Conservation (phyloP, 2,797 vertebrate species). For the Melanotaenia boesemani region DNA sequence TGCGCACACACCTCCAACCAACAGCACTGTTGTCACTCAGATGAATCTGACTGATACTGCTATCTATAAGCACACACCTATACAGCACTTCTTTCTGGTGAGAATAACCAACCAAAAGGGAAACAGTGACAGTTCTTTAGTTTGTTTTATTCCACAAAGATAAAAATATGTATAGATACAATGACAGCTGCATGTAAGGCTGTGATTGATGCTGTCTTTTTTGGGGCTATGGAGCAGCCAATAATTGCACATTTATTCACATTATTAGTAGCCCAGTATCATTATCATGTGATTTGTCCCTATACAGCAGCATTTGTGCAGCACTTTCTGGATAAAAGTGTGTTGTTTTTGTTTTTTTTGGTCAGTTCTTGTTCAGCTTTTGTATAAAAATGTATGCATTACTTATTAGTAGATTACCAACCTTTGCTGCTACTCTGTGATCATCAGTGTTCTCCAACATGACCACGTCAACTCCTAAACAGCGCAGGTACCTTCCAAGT, state of each 20-base stretch:
- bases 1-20: too few species aligned
- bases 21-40: too few species aligned
- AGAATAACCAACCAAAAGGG: background rate
- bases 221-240: background rate
- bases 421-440: constrained; percentile 88
- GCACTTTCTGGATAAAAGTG: background rate
- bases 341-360: background rate
- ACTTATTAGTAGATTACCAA: background rate
- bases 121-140: background rate
- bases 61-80: background rate
- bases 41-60: too few species aligned
- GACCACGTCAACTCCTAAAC: constrained; percentile 86
- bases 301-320: background rate
- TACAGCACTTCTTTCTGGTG: background rate
- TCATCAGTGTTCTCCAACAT: constrained; percentile 86
- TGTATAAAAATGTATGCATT: background rate
- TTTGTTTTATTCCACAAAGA: background rate
- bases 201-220: background rate
- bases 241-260: background rate
- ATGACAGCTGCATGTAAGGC: background rate
- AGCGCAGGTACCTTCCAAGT: constrained; percentile 88
- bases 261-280: background rate
- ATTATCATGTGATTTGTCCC: background rate
- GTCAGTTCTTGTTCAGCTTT: background rate
- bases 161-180: too few species aligned